Percentiles rank a stretch among this genome's conserved stretches.
These are phyloP conservation scores for Muscidifurax raptorellus DNA, from an alignment of 1,140 invertebrate genomes.

Conservation along the genomic window DNA sequence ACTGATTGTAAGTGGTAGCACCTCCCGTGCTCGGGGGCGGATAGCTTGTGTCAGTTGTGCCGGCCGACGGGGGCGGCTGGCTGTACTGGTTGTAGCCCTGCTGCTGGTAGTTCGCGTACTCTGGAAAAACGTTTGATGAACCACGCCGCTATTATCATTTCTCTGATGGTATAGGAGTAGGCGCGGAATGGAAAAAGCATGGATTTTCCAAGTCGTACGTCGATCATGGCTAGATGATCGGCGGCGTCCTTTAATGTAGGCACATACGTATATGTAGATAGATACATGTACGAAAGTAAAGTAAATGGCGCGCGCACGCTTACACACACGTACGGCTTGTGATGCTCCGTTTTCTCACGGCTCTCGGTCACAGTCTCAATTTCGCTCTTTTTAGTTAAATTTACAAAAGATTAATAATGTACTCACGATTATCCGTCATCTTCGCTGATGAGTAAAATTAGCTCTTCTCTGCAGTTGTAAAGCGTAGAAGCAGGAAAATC, in stretches of 20 bases:
- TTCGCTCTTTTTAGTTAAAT: too few species aligned
- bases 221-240: slow-evolving; percentile 9
- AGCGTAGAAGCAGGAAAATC: not conserved
- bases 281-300: too few species aligned
- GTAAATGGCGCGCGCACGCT: too few species aligned
- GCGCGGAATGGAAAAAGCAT: not conserved
- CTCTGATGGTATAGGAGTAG: not conserved
- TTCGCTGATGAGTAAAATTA: slow-evolving; percentile 34
- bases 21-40: slow-evolving; percentile 65
- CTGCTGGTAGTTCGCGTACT: slow-evolving; percentile 72
- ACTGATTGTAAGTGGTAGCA: slow-evolving; percentile 63
- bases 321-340: not conserved
- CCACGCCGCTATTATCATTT: slow-evolving; percentile 11
- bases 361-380: too few species aligned
- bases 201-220: not conserved
- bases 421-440: slow-evolving; percentile 72
- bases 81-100: slow-evolving; percentile 66
- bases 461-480: not conserved
- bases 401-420: not conserved
- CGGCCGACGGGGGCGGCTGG: slow-evolving; percentile 61
- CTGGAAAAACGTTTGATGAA: slow-evolving; percentile 57
- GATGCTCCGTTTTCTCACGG: not conserved
- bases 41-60: slow-evolving; percentile 67
- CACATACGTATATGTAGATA: too few species aligned
- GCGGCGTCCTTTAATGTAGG: too few species aligned